phyloP scores from a whole-genome alignment of 2,113 vertebrate genomes.

The Podarcis raffonei region DNA sequence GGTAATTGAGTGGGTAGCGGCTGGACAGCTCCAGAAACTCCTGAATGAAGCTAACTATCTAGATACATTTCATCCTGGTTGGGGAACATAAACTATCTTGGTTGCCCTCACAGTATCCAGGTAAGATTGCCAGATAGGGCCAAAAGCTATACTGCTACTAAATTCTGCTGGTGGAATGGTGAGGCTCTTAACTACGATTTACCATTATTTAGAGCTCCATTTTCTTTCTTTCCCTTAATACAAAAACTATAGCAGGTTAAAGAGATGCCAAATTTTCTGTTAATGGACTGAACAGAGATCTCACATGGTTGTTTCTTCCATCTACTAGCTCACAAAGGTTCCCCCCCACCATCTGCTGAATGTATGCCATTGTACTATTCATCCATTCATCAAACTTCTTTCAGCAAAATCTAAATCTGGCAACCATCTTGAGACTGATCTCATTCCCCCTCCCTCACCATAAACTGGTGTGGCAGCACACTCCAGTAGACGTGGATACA shows the following conservation, averaged over 20 bases:
- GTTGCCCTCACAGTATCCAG: neutral
- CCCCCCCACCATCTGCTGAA: too few relatives aligned
- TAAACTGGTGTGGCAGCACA: neutral
- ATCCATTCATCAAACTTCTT: neutral
- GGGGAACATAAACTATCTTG: neutral
- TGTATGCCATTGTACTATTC: neutral
- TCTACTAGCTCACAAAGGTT: neutral
- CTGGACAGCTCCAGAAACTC: neutral
- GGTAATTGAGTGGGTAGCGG: too few relatives aligned
- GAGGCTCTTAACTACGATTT: neutral
- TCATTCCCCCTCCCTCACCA: too few relatives aligned
- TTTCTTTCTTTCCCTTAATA: neutral
- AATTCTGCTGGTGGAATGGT: neutral
- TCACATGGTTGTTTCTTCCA: neutral
- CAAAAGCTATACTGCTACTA: neutral
- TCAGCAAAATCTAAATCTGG: neutral
- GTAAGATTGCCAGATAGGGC: neutral
- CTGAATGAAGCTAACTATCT: too few relatives aligned
- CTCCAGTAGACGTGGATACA: neutral
- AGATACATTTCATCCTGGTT: too few relatives aligned
- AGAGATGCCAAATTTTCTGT: neutral
- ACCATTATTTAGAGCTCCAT: neutral
- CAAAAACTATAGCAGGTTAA: neutral
- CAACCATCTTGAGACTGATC: neutral
- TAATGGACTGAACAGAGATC: neutral